Evolutionary conservation across 2,888 invertebrate genomes (phyloP).

Genomic region (Taenaris catops): DNA sequence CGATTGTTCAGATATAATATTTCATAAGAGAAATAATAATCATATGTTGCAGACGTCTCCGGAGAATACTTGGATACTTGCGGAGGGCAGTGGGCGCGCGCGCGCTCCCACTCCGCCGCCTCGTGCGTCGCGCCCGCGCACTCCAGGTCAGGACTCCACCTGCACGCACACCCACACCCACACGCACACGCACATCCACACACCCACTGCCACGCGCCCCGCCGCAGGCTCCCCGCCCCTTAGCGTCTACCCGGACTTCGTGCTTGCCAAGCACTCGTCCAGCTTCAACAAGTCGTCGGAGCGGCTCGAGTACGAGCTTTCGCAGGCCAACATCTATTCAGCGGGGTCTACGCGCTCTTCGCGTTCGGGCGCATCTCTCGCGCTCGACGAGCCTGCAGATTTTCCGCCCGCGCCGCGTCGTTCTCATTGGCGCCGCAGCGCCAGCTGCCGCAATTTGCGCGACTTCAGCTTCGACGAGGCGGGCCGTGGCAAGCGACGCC

Average conservation of each 20-base stretch:
- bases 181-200: conserved; percentile 38
- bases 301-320: conserved; percentile 79
- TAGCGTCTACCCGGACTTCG: conserved; percentile 70
- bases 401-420: conserved; percentile 35
- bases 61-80: conserved; percentile 76
- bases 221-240: conserved; percentile 52
- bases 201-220: conserved; percentile 57
- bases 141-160: conserved; percentile 62
- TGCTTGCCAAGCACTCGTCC: conserved; percentile 63
- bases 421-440: conserved; percentile 87
- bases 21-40: no score
- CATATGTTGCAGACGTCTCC: conserved; percentile 69
- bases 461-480: conserved; percentile 87
- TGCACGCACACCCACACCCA: conserved; percentile 31
- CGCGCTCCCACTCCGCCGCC: conserved; percentile 75
- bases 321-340: conserved; percentile 79
- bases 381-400: conserved; percentile 36
- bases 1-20: no score
- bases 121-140: conserved; percentile 59
- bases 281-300: conserved; percentile 64
- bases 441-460: conserved; percentile 90
- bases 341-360: conserved; percentile 61
- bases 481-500: conserved; percentile 81
- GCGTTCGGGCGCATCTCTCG: conserved; percentile 55
- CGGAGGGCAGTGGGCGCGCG: conserved; percentile 59